These are phyloP conservation scores for Sebastolobus alascanus DNA, from an alignment of 2,797 vertebrate species.

Conservation along the genomic window DNA sequence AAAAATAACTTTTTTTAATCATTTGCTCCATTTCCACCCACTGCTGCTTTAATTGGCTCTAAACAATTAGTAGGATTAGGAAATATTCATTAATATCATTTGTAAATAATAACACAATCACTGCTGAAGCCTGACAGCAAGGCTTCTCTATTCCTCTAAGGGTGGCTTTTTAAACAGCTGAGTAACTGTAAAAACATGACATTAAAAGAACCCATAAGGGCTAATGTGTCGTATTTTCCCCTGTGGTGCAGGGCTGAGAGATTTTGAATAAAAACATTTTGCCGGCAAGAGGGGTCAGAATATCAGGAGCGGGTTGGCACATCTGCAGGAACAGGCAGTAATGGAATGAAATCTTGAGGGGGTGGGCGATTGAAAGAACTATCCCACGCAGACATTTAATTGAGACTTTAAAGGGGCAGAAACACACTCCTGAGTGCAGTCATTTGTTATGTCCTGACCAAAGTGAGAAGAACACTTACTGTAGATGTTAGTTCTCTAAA, in stretches of 20 bases:
- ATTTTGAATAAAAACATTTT: conserved; percentile 23
- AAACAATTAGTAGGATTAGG: neutral
- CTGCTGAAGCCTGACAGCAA: neutral
- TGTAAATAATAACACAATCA: neutral
- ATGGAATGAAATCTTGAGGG: conserved; percentile 37
- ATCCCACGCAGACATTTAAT: conserved; percentile 32
- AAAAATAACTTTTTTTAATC: neutral
- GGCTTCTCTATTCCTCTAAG: neutral
- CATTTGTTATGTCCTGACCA: conserved; percentile 9
- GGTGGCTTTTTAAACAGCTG: neutral
- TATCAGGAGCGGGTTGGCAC: conserved; percentile 39
- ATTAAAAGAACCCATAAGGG: neutral
- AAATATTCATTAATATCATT: conserved; percentile 3
- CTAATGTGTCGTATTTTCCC: conserved; percentile 6
- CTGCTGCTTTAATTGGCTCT: neutral
- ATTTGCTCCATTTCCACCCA: neutral
- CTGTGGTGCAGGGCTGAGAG: neutral
- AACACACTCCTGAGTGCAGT: conserved; percentile 1
- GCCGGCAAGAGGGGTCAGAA: conserved; percentile 16
- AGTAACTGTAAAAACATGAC: conserved; percentile 13
- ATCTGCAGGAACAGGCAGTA: conserved; percentile 50
- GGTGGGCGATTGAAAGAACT: conserved; percentile 33
- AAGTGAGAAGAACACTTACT: conserved; percentile 12
- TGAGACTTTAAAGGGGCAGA: conserved; percentile 22
- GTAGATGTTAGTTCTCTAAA: neutral